phyloP scores from a whole-genome alignment of 2,888 invertebrate genomes.

The Endomychus coccineus region DNA sequence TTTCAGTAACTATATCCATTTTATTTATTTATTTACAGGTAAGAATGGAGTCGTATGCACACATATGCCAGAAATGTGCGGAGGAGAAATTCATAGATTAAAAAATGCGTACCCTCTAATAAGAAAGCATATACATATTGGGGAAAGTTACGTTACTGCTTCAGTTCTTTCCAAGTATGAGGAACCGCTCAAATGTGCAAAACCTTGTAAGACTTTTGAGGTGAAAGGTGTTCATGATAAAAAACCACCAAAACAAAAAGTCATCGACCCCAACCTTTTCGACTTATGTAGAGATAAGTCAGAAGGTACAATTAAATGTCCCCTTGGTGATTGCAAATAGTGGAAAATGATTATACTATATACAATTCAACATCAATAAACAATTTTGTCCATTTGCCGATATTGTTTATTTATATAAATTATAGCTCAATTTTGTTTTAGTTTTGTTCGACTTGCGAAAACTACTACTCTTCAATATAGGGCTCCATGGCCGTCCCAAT shows the following conservation, averaged over 20 bases:
- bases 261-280: no score
- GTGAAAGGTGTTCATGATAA: no score
- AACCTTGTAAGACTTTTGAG: no score
- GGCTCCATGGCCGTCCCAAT: constrained; percentile 29
- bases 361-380: no score
- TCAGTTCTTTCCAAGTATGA: constrained; percentile 1
- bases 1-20: background rate
- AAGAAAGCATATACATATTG: constrained; percentile 32
- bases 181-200: constrained; percentile 1
- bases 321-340: no score
- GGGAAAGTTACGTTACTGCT: constrained; percentile 34
- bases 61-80: constrained; percentile 37
- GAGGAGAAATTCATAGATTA: constrained; percentile 32
- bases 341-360: no score
- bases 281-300: no score
- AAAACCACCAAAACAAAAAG: no score
- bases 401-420: no score
- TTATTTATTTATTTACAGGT: constrained; percentile 23
- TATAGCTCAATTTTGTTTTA: constrained; percentile 5
- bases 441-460: constrained; percentile 5
- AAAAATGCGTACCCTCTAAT: constrained; percentile 31
- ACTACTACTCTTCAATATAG: constrained; percentile 7
- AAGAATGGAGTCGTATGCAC: constrained; percentile 33
- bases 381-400: no score
- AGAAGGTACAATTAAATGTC: no score